Evolutionary conservation across 2,888 invertebrate species (phyloP).

Genomic region (Gortyna flavago): DNA sequence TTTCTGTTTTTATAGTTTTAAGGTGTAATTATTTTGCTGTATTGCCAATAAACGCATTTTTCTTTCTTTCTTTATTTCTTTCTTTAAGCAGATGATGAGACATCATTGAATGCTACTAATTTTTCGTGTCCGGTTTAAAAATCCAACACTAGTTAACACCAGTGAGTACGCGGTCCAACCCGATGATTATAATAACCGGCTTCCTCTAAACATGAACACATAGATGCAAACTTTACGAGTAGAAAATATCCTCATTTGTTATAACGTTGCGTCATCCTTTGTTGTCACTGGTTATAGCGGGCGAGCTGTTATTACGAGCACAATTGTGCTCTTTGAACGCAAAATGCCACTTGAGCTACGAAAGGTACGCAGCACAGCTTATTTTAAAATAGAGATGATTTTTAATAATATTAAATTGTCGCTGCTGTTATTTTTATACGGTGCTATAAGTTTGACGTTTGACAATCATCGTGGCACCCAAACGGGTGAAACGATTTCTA

Average conservation of each 20-base stretch:
- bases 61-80: no score
- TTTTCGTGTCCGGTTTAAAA: neutral
- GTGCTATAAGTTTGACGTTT: neutral
- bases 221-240: conserved; percentile 58
- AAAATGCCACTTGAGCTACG: conserved; percentile 52
- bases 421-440: conserved; percentile 1
- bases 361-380: conserved; percentile 18
- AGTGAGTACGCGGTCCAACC: conserved; percentile 23
- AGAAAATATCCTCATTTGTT: conserved; percentile 50
- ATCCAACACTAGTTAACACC: neutral
- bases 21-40: no score
- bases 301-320: conserved; percentile 49
- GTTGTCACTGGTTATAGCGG: conserved; percentile 52
- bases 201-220: conserved; percentile 17
- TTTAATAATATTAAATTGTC: neutral
- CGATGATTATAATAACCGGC: conserved; percentile 25
- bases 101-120: no score
- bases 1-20: no score
- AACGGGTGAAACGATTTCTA: neutral
- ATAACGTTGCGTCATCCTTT: conserved; percentile 56
- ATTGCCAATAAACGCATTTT: no score
- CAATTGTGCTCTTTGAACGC: conserved; percentile 56
- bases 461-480: neutral
- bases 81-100: neutral
- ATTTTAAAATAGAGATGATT: conserved; percentile 31